Percentiles rank a stretch among this genome's conserved stretches.
phyloP scores from a whole-genome alignment of 1,140 invertebrate species.

The Steinernema feltiae region DNA sequence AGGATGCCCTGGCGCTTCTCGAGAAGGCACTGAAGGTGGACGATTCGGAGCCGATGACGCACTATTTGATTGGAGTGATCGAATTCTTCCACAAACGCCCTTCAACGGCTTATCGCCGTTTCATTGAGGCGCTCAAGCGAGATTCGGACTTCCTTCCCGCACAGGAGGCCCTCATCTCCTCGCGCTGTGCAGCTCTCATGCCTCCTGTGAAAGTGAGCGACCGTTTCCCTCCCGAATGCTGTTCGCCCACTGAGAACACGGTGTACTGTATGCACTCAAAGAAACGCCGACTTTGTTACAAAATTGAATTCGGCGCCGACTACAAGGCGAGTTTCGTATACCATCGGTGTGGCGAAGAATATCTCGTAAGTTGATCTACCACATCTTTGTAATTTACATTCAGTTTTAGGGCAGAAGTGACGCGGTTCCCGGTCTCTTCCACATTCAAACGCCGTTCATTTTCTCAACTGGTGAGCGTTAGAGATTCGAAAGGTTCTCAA shows the following conservation, averaged over 20 bases:
- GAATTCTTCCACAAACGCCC: not conserved
- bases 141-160: not conserved
- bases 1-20: not conserved
- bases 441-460: conserved; percentile 31
- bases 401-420: conserved; percentile 22
- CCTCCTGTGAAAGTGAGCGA: not conserved
- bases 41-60: not conserved
- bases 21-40: not conserved
- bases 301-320: not conserved
- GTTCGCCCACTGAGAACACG: not conserved
- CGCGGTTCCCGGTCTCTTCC: conserved; percentile 15
- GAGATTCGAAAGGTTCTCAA: not conserved
- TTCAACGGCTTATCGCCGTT: not conserved
- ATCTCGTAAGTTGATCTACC: not conserved
- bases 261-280: not conserved
- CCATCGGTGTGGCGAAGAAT: not conserved
- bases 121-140: not conserved
- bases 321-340: not conserved
- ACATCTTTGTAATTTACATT: not conserved
- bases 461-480: conserved; percentile 24
- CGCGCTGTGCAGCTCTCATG: not conserved
- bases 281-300: not conserved
- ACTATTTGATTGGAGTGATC: not conserved
- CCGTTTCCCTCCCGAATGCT: not conserved
- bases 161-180: not conserved